These are phyloP conservation scores for Falco novaeseelandiae DNA, from an alignment of 2,797 vertebrate genomes.

Conservation along the genomic window DNA sequence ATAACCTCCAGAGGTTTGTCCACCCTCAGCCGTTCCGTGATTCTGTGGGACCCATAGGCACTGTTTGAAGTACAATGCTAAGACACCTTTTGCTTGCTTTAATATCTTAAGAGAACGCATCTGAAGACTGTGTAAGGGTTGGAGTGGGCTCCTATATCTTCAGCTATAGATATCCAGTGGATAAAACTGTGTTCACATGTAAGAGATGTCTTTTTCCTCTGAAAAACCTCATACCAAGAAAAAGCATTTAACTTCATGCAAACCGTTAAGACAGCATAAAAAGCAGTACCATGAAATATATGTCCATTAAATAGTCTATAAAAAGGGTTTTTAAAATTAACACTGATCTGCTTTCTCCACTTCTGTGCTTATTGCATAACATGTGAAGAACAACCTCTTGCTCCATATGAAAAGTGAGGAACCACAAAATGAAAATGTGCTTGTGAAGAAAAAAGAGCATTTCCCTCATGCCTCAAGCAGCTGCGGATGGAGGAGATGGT, in stretches of 20 bases:
- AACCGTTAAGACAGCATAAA: background rate
- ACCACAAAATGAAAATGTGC: constrained; percentile 65
- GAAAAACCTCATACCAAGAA: background rate
- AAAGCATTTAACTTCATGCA: background rate
- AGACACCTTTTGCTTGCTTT: background rate
- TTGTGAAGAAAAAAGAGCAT: constrained; percentile 2
- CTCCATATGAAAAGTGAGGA: constrained; percentile 66
- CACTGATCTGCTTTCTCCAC: background rate
- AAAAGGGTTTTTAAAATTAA: background rate
- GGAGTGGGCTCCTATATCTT: background rate
- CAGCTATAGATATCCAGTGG: background rate
- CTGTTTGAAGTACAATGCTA: background rate
- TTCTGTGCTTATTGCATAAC: background rate
- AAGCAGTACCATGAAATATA: background rate
- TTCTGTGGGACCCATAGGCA: too few relatives aligned
- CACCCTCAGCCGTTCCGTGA: too few relatives aligned
- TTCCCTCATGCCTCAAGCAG: background rate
- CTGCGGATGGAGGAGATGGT: background rate
- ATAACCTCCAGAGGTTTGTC: too few relatives aligned
- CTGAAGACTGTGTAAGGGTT: background rate
- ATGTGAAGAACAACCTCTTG: constrained; percentile 65
- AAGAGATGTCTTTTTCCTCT: background rate
- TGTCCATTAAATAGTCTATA: background rate
- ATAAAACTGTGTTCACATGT: background rate
- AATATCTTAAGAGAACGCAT: background rate